Evolutionary conservation across 2,888 invertebrate genomes (phyloP).

Genomic region (Trichogramma evanescens): DNA sequence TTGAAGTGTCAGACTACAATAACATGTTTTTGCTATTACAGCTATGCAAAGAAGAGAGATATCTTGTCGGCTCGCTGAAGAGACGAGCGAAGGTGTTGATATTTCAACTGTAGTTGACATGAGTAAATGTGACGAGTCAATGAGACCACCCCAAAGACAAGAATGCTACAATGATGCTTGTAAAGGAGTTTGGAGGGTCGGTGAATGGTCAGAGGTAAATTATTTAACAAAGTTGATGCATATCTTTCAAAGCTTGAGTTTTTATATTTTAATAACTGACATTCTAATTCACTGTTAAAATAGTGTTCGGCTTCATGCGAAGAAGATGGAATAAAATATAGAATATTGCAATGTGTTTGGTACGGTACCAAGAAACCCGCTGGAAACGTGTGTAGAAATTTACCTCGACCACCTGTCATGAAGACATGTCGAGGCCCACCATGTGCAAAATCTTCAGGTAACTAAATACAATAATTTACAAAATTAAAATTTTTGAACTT

Average conservation of each 20-base stretch:
- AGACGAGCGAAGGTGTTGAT: constrained; percentile 45
- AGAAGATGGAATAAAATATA: constrained; percentile 75
- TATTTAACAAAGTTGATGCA: neutral
- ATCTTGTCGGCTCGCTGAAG: constrained; percentile 53
- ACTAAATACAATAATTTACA: constrained; percentile 2
- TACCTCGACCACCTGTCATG: constrained; percentile 69
- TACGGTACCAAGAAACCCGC: constrained; percentile 75
- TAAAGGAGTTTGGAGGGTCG: constrained; percentile 82
- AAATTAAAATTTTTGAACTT: neutral
- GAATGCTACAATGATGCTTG: constrained; percentile 80
- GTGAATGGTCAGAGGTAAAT: constrained; percentile 86
- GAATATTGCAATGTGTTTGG: constrained; percentile 91
- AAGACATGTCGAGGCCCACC: constrained; percentile 68
- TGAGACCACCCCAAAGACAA: constrained; percentile 68
- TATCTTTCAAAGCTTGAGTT: neutral
- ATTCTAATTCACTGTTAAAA: constrained; percentile 22
- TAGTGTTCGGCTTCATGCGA: constrained; percentile 84
- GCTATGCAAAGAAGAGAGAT: constrained; percentile 70
- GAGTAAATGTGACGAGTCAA: constrained; percentile 63
- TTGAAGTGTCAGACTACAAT: neutral
- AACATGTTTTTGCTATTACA: constrained; percentile 26
- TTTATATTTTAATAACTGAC: neutral
- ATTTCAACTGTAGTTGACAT: constrained; percentile 51
- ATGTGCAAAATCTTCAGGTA: constrained; percentile 52
- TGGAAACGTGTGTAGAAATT: constrained; percentile 74